A percentile compares a stretch with the other conserved stretches of the same genome.
Evolutionary conservation across 2,113 vertebrate genomes (phyloP).

Genomic region (Pelodiscus sinensis): DNA sequence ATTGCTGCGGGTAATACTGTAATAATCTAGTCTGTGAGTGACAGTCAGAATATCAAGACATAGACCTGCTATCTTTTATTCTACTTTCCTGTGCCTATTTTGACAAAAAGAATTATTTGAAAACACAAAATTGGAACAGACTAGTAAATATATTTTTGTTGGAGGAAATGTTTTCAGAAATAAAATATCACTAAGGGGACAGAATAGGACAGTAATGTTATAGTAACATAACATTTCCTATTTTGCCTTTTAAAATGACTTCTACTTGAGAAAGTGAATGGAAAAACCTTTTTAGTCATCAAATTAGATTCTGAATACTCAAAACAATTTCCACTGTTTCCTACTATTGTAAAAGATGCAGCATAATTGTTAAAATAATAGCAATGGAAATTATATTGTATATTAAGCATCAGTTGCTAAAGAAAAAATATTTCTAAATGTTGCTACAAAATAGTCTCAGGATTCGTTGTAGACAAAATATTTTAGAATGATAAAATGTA

Average conservation of each 20-base stretch:
- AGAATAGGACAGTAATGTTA: not conserved
- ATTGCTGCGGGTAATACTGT: not conserved
- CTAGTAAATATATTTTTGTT: not conserved
- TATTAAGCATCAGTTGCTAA: not conserved
- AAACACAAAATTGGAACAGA: not conserved
- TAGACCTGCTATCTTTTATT: not conserved
- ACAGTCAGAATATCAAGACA: not conserved
- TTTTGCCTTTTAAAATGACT: not conserved
- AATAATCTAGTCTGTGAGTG: not conserved
- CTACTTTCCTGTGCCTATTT: not conserved
- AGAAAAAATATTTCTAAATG: not conserved
- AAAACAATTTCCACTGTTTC: not conserved
- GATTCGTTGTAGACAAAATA: not conserved
- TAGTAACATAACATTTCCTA: not conserved
- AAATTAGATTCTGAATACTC: not conserved
- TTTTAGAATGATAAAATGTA: not conserved
- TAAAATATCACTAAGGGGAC: not conserved
- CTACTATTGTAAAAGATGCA: not conserved
- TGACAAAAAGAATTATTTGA: not conserved
- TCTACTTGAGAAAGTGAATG: not conserved
- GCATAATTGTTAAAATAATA: not conserved
- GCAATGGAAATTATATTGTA: not conserved
- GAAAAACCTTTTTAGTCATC: not conserved
- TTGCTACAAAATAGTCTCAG: not conserved
- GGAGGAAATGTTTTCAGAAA: not conserved